Evolutionary conservation across 2,888 invertebrate genomes (phyloP), one percentile per base, ranked within the genome.

Genomic region (Acronicta alni): DNA sequence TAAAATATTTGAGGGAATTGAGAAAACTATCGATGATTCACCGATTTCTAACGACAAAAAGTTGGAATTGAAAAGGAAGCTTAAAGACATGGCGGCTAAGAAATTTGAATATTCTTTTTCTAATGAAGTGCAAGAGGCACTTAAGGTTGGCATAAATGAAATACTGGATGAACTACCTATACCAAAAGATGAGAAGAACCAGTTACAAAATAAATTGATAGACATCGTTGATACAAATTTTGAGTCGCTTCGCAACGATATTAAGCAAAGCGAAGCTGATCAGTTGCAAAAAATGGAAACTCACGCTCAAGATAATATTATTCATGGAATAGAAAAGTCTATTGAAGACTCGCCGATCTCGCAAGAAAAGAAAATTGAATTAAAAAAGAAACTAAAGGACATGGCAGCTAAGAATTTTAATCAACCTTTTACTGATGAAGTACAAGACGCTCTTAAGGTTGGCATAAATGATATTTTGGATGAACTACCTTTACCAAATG

Each of bases 401-500:
- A 44, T 53, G 38, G 38, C 26, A 3, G 15, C 26, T 3, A 14
- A 45, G 8, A 14, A 26, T 2, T 63, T 56, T 0, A 6, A 43
- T 6, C 15, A 46, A 5, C 32, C 41, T 1, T 15, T 46, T 10
- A 23, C 46, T 2, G 16, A 18, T 14, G 10, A 53, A 16, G 32
- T 37, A 17, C 15, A 9, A 17, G 26, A 41, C 4, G 10, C 15
- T 7, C 12, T 57, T 1, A 57, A 38, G 35, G 26, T 44, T 9
- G 17, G 26, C 10, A 64, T 78, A n/a, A 46, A 69, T 32, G 57
- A 74, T 18, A 38, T 75, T 4, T 43, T 59, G 16, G 44, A 75
- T 23, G 53, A 54, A 35, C 37, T 57, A 26, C 15, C 56, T 7
- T 30, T 63, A 10, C 15, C 59, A 6, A 62, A 26, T 46, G 56